A percentile compares a stretch with the other conserved stretches of the same genome.
phyloP scores from a whole-genome alignment of 2,113 vertebrate species.

The Eleginops maclovinus region DNA sequence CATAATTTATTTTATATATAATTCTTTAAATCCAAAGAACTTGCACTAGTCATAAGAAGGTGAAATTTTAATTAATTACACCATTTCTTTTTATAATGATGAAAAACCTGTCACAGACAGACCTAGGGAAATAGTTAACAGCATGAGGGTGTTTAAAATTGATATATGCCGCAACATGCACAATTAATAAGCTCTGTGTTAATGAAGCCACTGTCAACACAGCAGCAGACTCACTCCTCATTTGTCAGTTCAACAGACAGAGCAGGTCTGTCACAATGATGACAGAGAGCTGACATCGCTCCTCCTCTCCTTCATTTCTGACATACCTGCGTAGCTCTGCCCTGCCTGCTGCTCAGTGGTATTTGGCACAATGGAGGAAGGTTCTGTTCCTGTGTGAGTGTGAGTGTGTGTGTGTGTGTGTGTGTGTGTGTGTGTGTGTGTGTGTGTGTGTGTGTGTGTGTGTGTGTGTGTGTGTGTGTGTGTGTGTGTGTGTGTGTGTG shows the following conservation, averaged over 20 bases:
- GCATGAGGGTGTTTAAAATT: background rate
- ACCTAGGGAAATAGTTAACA: background rate
- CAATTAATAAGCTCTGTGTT: too few relatives aligned
- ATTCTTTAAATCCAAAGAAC: background rate
- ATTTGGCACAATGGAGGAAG: slow-evolving; percentile 49
- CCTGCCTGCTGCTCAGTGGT: slow-evolving; percentile 45
- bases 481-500: background rate
- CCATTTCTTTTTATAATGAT: too few relatives aligned
- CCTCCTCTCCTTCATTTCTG: slow-evolving; percentile 56
- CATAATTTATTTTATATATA: background rate
- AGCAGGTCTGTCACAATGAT: slow-evolving; percentile 36
- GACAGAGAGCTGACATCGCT: slow-evolving; percentile 46
- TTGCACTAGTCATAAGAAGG: background rate
- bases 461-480: background rate
- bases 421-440: background rate
- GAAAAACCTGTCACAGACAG: too few relatives aligned
- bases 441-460: background rate
- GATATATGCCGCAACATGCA: background rate
- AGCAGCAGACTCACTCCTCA: background rate
- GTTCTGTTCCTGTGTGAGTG: background rate
- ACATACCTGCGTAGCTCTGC: slow-evolving; percentile 71
- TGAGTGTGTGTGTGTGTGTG: background rate
- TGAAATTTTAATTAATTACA: background rate
- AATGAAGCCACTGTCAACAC: background rate
- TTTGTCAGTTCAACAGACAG: too few relatives aligned